Evolutionary conservation across 2,797 vertebrate species (phyloP).

Genomic region (Poeciliopsis paucimaculata): DNA sequence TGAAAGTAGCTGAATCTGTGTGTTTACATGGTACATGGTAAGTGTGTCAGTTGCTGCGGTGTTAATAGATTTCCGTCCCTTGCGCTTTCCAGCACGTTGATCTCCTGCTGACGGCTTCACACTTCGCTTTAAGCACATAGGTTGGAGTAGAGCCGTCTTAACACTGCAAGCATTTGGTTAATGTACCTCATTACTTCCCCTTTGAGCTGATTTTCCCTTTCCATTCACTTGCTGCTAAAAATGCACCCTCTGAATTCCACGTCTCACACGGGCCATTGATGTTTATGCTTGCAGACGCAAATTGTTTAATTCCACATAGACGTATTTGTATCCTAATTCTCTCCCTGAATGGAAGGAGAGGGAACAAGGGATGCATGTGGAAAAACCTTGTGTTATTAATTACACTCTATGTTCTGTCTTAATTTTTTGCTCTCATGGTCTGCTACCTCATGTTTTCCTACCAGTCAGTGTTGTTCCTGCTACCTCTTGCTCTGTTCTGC

Average conservation of each 20-base stretch:
- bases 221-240: conserved; percentile 55
- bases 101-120: conserved; percentile 71
- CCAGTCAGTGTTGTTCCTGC: conserved; percentile 34
- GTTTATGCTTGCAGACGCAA: conserved; percentile 70
- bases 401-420: conserved; percentile 46
- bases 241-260: conserved; percentile 57
- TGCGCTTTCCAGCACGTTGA: conserved; percentile 64
- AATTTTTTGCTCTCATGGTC: conserved; percentile 40
- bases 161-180: conserved; percentile 69
- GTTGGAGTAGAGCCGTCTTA: conserved; percentile 66
- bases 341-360: conserved; percentile 41
- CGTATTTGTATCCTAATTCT: conserved; percentile 67
- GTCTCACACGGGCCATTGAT: conserved; percentile 67
- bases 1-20: conserved; percentile 43
- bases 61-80: conserved; percentile 74
- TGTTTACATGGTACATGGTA: conserved; percentile 40
- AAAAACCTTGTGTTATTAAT: conserved; percentile 63
- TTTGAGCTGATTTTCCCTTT: conserved; percentile 72
- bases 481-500: conserved; percentile 18
- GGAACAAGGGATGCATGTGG: conserved; percentile 57
- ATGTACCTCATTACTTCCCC: conserved; percentile 71
- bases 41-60: conserved; percentile 47
- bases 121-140: conserved; percentile 58
- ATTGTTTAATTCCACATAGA: conserved; percentile 66
- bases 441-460: conserved; percentile 29